These are phyloP conservation scores for Leucosticte australis DNA, from an alignment of 2,113 vertebrate genomes.

Conservation along the genomic window DNA sequence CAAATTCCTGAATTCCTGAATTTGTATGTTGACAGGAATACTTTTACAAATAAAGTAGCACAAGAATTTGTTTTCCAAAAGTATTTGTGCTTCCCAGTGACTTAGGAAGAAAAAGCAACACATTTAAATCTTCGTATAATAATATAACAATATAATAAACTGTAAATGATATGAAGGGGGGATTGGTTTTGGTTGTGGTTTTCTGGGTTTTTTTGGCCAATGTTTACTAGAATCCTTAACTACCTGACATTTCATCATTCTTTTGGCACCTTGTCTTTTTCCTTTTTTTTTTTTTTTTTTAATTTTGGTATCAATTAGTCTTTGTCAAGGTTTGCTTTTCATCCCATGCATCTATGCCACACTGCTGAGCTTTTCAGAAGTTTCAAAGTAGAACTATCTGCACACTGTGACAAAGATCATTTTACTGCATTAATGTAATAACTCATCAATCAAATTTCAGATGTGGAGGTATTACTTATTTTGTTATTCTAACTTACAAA, in stretches of 20 bases:
- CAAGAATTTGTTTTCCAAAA: not conserved
- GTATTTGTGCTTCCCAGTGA: not conserved
- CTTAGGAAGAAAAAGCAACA: not conserved
- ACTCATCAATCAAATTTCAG: slow-evolving; percentile 12
- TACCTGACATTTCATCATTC: not conserved
- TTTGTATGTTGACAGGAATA: not conserved
- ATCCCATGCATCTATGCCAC: slow-evolving; percentile 11
- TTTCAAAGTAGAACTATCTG: not conserved
- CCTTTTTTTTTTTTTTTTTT: not conserved
- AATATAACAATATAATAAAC: not conserved
- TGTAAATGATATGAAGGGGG: not conserved
- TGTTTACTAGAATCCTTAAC: not conserved
- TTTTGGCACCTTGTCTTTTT: not conserved
- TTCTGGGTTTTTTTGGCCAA: not conserved
- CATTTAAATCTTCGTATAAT: not conserved
- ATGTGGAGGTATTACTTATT: not conserved
- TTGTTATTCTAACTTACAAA: slow-evolving; percentile 20
- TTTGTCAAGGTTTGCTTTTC: slow-evolving; percentile 48
- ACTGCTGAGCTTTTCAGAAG: not conserved
- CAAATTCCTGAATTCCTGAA: not conserved
- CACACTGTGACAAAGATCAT: not conserved
- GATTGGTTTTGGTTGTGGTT: not conserved
- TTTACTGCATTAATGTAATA: slow-evolving; percentile 22
- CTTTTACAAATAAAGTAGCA: not conserved
- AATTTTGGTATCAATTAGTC: not conserved